A percentile compares a stretch with the other conserved stretches of the same genome.
Evolutionary conservation across 2,797 vertebrate species (phyloP).

Genomic region (Philypnodon macrostomus): DNA sequence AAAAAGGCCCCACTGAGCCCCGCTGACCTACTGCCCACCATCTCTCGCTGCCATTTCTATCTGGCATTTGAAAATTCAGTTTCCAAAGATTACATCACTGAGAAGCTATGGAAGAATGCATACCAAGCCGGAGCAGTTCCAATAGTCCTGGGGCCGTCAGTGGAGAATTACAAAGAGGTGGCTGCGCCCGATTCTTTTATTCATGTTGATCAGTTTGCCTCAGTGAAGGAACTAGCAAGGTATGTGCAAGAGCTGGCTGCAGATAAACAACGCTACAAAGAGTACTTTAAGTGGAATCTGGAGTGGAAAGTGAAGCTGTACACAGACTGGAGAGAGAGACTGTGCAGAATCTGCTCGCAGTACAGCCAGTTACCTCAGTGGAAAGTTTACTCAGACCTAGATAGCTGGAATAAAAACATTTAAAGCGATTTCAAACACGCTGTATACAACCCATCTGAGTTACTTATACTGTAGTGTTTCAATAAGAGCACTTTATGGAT

Average conservation of each 20-base stretch:
- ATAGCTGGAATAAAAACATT: slow-evolving; percentile 64
- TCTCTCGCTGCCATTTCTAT: slow-evolving; percentile 89
- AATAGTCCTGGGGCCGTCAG: slow-evolving; percentile 83
- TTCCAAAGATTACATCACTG: slow-evolving; percentile 89
- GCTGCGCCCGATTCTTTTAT: slow-evolving; percentile 83
- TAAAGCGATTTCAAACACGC: neutral
- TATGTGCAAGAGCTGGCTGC: slow-evolving; percentile 71
- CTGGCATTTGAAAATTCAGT: slow-evolving; percentile 90
- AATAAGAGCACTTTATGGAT: too few relatives aligned
- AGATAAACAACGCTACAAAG: slow-evolving; percentile 72
- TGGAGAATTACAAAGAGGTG: slow-evolving; percentile 81
- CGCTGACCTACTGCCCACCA: slow-evolving; percentile 73
- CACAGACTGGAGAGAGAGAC: slow-evolving; percentile 82
- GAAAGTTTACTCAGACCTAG: slow-evolving; percentile 74
- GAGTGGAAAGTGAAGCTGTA: slow-evolving; percentile 73
- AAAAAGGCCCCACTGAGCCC: slow-evolving; percentile 55
- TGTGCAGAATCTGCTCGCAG: slow-evolving; percentile 82
- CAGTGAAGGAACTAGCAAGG: slow-evolving; percentile 73
- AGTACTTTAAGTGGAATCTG: slow-evolving; percentile 81
- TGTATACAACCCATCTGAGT: too few relatives aligned
- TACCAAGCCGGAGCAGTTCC: slow-evolving; percentile 82
- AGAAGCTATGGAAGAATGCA: slow-evolving; percentile 91
- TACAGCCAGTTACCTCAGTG: slow-evolving; percentile 64
- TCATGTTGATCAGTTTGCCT: slow-evolving; percentile 85
- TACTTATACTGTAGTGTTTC: too few relatives aligned